These are phyloP conservation scores for Heterotis niloticus DNA, from an alignment of 2,113 vertebrate genomes.

Conservation along the genomic window DNA sequence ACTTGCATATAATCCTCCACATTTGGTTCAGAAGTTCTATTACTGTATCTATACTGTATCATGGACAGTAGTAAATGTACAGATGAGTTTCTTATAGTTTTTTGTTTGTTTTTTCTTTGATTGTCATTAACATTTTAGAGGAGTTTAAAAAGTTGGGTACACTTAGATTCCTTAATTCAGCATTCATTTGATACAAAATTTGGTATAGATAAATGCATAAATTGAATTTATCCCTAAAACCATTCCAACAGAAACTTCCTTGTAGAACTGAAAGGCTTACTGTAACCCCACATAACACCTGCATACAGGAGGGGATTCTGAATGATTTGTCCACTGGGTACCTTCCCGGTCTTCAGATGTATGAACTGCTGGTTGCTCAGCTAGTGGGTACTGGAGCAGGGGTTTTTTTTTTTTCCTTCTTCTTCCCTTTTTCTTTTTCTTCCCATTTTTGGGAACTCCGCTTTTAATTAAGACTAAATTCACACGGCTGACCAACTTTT, in stretches of 20 bases:
- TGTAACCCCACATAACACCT: background rate
- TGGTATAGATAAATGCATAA: background rate
- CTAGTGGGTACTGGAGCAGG: background rate
- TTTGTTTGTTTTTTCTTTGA: too few species aligned
- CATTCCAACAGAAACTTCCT: background rate
- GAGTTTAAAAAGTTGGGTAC: background rate
- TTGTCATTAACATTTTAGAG: too few species aligned
- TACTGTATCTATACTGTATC: background rate
- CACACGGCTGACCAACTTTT: background rate
- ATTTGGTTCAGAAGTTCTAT: background rate
- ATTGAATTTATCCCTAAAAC: too few species aligned
- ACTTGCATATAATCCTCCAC: background rate
- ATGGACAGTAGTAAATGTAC: background rate
- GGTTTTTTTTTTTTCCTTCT: too few species aligned
- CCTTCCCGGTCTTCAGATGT: slow-evolving; percentile 10
- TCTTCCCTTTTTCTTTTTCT: background rate
- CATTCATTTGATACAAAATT: background rate
- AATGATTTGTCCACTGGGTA: slow-evolving; percentile 4
- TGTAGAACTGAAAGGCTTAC: background rate
- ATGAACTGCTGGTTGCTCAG: background rate
- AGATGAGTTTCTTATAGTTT: background rate
- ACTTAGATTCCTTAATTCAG: background rate
- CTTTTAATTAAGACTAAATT: background rate
- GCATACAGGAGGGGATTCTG: slow-evolving; percentile 8
- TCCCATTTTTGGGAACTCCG: background rate